phyloP scores from a whole-genome alignment of 2,888 invertebrate species.

The Fragum fragum region DNA sequence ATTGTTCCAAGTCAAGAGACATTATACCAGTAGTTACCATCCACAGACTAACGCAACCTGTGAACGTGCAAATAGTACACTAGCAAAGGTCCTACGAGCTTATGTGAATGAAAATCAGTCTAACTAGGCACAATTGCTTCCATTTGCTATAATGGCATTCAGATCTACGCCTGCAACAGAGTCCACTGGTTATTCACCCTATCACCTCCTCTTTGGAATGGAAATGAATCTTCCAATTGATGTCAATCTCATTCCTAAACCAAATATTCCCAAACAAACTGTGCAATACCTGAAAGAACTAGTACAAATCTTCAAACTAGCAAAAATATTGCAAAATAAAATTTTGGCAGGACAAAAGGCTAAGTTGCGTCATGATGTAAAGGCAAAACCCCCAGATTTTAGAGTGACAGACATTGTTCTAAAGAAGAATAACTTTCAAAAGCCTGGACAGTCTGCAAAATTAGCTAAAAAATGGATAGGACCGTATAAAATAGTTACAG shows the following conservation, averaged over 20 bases:
- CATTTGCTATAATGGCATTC: conserved; percentile 65
- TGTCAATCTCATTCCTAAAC: conserved; percentile 39
- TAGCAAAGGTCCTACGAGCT: conserved; percentile 47
- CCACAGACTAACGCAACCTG: conserved; percentile 54
- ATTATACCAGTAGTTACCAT: conserved; percentile 55
- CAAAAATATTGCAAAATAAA: too few species aligned
- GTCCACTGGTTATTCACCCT: conserved; percentile 50
- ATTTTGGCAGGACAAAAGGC: neutral
- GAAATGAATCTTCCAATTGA: conserved; percentile 44
- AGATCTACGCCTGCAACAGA: conserved; percentile 57
- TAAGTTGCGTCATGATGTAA: neutral
- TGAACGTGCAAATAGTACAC: conserved; percentile 46
- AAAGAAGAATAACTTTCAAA: neutral
- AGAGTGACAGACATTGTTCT: neutral
- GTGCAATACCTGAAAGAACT: conserved; percentile 22
- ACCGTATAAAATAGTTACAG: neutral
- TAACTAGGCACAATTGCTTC: conserved; percentile 43
- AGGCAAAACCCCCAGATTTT: neutral
- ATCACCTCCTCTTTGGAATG: conserved; percentile 54
- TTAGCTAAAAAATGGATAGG: neutral
- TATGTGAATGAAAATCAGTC: conserved; percentile 48
- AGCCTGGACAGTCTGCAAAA: neutral
- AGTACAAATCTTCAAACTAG: too few species aligned
- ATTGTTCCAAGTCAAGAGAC: conserved; percentile 55
- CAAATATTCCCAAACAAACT: conserved; percentile 18